Conservation (phyloP, 2,113 vertebrate genomes). For the Rhynchomys soricoides region DNA sequence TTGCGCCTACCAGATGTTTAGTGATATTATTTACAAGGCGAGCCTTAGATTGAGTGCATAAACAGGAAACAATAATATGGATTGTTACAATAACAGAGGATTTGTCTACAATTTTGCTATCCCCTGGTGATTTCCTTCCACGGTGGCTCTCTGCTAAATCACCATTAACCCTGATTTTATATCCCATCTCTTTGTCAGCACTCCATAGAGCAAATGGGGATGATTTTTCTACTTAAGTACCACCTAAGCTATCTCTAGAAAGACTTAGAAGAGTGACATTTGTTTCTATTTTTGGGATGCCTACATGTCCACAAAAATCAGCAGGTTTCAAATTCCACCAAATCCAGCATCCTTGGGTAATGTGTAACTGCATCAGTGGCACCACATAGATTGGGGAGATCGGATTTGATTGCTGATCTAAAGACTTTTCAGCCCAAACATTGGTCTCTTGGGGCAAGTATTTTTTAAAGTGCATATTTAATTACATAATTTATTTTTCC, state of each 20-base stretch:
- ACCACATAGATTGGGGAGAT: background rate
- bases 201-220: background rate
- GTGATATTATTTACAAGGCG: background rate
- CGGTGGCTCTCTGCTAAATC: background rate
- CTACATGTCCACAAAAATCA: slow-evolving; percentile 55
- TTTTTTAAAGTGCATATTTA: background rate
- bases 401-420: background rate
- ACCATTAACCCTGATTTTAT: background rate
- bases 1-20: background rate
- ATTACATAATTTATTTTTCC: background rate
- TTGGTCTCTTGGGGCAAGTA: background rate
- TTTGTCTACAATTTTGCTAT: background rate
- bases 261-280: slow-evolving; percentile 58
- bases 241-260: slow-evolving; percentile 59
- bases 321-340: slow-evolving; percentile 72
- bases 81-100: background rate
- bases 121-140: slow-evolving; percentile 8
- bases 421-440: slow-evolving; percentile 36
- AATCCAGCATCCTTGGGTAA: slow-evolving; percentile 52
- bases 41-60: background rate
- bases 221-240: slow-evolving; percentile 36
- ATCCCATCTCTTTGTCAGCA: background rate
- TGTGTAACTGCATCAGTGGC: background rate
- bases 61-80: background rate
- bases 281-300: slow-evolving; percentile 70